phyloP scores from a whole-genome alignment of 2,113 vertebrate genomes.

The Hippolais icterina region DNA sequence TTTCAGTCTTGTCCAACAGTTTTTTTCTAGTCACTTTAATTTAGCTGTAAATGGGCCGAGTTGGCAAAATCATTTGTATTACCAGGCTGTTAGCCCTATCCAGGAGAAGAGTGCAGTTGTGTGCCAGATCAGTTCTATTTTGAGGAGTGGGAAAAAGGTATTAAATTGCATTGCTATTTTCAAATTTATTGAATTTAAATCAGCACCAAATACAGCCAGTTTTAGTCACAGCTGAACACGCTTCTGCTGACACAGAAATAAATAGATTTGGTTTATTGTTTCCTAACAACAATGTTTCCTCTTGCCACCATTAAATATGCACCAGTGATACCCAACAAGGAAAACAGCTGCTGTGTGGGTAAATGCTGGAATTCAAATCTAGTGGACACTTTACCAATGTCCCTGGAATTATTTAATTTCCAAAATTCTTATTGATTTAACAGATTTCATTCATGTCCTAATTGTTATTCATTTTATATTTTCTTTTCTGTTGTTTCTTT shows the following conservation, averaged over 20 bases:
- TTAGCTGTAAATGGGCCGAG: not conserved
- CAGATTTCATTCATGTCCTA: not conserved
- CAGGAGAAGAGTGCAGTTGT: not conserved
- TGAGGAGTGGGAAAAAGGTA: not conserved
- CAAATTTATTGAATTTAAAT: not conserved
- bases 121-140: not conserved
- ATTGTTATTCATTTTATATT: not conserved
- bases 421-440: not conserved
- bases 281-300: not conserved
- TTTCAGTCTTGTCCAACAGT: not conserved
- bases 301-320: not conserved
- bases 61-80: not conserved
- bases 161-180: not conserved
- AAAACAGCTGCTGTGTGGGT: not conserved
- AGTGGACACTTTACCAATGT: not conserved
- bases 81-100: not conserved
- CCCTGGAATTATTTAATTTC: not conserved
- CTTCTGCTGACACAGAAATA: not conserved
- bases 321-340: not conserved
- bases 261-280: not conserved
- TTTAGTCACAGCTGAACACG: not conserved
- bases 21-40: not conserved
- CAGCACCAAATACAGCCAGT: fast-evolving
- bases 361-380: not conserved
- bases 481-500: not conserved